Percentiles rank a stretch among this genome's conserved stretches.
Evolutionary conservation across 2,113 vertebrate genomes (phyloP).

Genomic region (Propithecus coquereli): DNA sequence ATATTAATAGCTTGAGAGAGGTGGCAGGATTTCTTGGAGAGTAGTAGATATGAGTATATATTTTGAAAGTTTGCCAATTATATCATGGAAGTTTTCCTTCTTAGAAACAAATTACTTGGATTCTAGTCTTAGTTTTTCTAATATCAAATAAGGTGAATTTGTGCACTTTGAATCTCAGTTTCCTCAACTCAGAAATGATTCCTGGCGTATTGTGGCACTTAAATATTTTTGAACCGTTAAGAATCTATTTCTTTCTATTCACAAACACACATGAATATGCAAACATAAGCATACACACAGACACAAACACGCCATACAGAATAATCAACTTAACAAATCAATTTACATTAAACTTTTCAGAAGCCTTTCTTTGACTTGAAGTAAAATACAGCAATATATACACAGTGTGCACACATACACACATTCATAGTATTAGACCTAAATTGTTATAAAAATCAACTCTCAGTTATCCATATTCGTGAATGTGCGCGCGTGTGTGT

Average conservation of each 20-base stretch:
- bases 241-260: neutral
- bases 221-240: neutral
- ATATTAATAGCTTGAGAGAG: neutral
- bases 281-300: neutral
- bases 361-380: neutral
- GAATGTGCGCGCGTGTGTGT: neutral
- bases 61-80: neutral
- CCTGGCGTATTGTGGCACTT: neutral
- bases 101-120: neutral
- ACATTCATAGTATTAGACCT: neutral
- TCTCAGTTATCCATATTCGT: neutral
- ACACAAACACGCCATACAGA: neutral
- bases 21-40: neutral
- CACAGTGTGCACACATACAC: neutral
- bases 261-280: neutral
- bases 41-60: neutral
- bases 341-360: neutral
- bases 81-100: neutral
- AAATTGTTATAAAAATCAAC: neutral
- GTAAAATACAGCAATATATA: neutral
- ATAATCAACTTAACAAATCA: neutral
- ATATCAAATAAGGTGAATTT: neutral
- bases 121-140: neutral
- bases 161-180: neutral
- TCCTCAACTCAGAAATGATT: neutral